Evolutionary conservation across 2,797 vertebrate genomes (phyloP), one percentile per base, ranked within the genome.

Genomic region (Coracias cyanogaster): DNA sequence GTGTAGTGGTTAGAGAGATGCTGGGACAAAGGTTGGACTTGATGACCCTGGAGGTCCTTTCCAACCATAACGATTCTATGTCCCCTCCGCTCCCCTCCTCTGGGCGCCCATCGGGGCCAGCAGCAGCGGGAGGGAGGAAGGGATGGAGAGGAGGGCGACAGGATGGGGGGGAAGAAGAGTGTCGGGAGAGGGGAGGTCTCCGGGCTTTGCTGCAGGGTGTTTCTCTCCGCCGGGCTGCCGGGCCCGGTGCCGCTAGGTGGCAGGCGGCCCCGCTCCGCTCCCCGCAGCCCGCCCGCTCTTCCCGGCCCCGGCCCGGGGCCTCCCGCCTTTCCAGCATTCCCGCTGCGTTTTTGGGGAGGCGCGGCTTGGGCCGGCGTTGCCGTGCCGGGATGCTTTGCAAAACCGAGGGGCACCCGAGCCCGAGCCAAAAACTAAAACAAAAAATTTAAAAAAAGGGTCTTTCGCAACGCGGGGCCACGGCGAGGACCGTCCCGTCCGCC

Each of bases 241-340:
- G 21, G 6, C 17, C 22, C 35, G 41, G 9, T n/a, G 49, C 91
- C 93, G 3, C 90, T 93, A 94, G 93, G 83, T 93, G 94, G 94
- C 93, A 86, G 86, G 64, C 93, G 84, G 87, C 45, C 54, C 82
- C 83, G 15, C 35, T n/a, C 67, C 71, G 26, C 3, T 37, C 41
- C 41, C 74, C 35, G 24, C 74, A 19, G 55, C 82, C 37, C 49
- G 2, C 10, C 2, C 7, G 78, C 41, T n/a, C 16, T 46, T 37
- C 78, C 86, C 69, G 54, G 67, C 83, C 95, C 94, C 92, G 62
- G 1, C 62, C 15, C 78, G 62, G 95, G 95, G 96, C 97, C 97
- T 62, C 96, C 83, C 86, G 21, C 12, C 22, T 69, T 76, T 66
- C 62, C 83, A 70, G 91, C 91, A 37, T 91, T 91, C 89, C 96